Evolutionary conservation across 2,888 invertebrate genomes (phyloP), one percentile per base, ranked within the genome.

Genomic region (Xylophagus ater): DNA sequence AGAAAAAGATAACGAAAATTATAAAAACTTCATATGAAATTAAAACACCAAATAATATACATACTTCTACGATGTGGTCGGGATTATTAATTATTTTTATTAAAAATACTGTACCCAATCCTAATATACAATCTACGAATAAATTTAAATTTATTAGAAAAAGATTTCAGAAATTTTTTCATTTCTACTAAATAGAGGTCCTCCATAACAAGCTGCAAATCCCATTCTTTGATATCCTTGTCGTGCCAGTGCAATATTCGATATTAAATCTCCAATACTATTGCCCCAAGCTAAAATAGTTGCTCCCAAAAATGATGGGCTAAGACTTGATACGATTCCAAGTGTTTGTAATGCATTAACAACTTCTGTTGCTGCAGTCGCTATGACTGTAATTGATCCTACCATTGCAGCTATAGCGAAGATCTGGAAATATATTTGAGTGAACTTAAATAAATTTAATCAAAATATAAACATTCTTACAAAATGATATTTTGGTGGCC

Each of bases 261-360:
- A 67, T 45, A 80, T 68, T 20, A 58, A 35, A 40, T 60, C 57
- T 19, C 56, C 56, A 31, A 78, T 58, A 49, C 73, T 71, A 58
- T 78, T 74, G 14, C 76, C 77, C 77, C 76, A 78, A 0, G 78
- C 73, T 18, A 79, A 60, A 12, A 78, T 58, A 2, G 78, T 78
- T 42, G 76, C 62, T 5, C 77, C 76, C 21, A 80, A 59, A 52
- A 78, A 71, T 8, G 73, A 69, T 49, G 71, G 67, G 45, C 72
- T 73, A 34, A 73, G 62, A 35, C 66, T 60, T 37, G 72, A 66
- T n/a, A 73, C 67, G 32, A 72, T 65, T 24, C 78, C 78, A 41
- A 78, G 54, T 35, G 72, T 66, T 56, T 69, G 59, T 23, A 75
- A 62, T 29, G 67, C 58, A 34, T 59, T 56, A 43, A 78, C 71